phyloP scores from a whole-genome alignment of 2,888 invertebrate species.

The Xestia c-nigrum region DNA sequence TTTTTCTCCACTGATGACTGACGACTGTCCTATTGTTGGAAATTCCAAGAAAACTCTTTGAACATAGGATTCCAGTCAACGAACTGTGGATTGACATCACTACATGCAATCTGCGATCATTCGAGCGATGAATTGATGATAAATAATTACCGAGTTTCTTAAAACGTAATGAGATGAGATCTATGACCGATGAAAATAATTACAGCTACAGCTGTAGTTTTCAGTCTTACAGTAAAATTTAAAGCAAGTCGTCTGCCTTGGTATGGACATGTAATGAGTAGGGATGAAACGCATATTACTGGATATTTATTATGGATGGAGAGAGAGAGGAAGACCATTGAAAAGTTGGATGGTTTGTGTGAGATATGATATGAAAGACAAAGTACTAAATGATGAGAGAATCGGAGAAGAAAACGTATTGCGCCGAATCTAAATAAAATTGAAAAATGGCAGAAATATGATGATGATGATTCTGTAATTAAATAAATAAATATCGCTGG shows the following conservation, averaged over 20 bases:
- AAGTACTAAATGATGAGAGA: no score
- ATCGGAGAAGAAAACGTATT: no score
- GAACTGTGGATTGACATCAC: constrained; percentile 72
- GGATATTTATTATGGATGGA: no score
- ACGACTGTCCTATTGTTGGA: constrained; percentile 24
- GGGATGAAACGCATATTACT: no score
- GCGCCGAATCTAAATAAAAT: no score
- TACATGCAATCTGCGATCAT: constrained; percentile 72
- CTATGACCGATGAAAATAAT: constrained; percentile 3
- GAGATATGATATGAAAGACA: no score
- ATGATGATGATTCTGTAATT: background rate
- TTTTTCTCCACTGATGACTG: constrained; percentile 20
- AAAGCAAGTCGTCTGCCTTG: no score
- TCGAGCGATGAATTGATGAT: constrained; percentile 66
- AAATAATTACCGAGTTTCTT: constrained; percentile 39
- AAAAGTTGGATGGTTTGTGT: no score
- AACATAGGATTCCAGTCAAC: constrained; percentile 69
- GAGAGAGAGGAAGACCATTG: no score
- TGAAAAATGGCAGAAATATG: no score
- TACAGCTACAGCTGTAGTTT: background rate
- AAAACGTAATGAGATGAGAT: constrained; percentile 31
- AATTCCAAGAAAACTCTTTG: constrained; percentile 69
- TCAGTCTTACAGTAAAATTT: background rate
- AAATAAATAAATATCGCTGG: no score
- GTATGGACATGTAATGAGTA: no score